Evolutionary conservation across 2,888 invertebrate species (phyloP), one percentile per base, ranked within the genome.

Genomic region (Hedya salicella): DNA sequence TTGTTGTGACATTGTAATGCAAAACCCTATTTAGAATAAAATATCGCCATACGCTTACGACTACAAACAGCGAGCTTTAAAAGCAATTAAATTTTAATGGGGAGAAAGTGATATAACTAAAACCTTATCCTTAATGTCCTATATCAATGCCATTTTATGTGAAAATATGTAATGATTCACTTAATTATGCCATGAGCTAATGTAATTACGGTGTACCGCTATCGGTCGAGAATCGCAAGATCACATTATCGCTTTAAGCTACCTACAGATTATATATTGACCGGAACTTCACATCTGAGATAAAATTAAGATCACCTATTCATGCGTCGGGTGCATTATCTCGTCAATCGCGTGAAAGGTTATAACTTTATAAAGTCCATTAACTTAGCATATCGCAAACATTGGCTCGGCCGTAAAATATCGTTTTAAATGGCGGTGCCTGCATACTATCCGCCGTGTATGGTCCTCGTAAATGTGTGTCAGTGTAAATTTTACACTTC

Each of bases 261-360:
- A 81, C 81, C 83, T 82, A 82, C 80, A 80, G 74, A 68, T 78
- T 84, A 84, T 87, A 85, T 85, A 85, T 85, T 86, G 85, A 83
- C 83, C 86, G 87, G 85, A 86, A 86, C 85, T 85, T 83, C 85
- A 82, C 81, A 67, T 67, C 68, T 53, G 61, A 82, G 83, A 86
- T 89, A 88, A 89, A 60, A 88, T 91, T 89, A 90, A 89, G 88
- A 90, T 87, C 89, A 88, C 85, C 91, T 85, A 91, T 91, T 91
- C 89, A 91, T 85, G 82, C 75, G 89, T 89, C 88, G 79, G 79
- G 77, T 75, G 79, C 80, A 85, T 87, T 89, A 89, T 88, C 88
- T 85, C 76, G 75, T 42, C 67, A 78, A 85, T 85, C 87, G 83
- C 80, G 83, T 83, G 83, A 87, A 86, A 86, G 82, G 82, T 78